Evolutionary conservation across 2,888 invertebrate genomes (phyloP), one percentile per base, ranked within the genome.

Genomic region (Pterostichus madidus): DNA sequence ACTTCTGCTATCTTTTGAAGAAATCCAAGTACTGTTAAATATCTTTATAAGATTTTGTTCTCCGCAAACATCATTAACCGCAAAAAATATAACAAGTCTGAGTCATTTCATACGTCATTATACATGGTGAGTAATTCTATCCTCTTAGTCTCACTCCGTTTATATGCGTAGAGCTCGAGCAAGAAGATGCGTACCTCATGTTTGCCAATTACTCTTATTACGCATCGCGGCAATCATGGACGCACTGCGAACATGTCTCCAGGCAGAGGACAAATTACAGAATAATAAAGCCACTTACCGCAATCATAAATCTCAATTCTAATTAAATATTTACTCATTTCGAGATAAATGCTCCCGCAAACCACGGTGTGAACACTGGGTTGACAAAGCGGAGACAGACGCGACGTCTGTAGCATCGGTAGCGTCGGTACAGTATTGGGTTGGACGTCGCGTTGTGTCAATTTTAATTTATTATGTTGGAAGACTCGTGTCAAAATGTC

Each of bases 281-380:
- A 68, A 68, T 68, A 80, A 80, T 68, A 80, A 80, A 35, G 53
- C 80, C 68, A 80, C 64, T 64, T 68, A 80, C 39, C 80, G 44
- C 52, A 52, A 68, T 68, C 24, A 64, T 64, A 80, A 80, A 68
- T 64, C 64, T 80, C 15, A 11, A 64, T 53, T 76, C 61, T 68
- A 64, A 80, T 80, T 80, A 80, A 80, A 64, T 68, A 52, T 80
- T 68, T 68, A 49, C 68, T 31, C 52, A 35, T 80, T 68, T 64
- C 13, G 49, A 71, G 24, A 71, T 71, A 71, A 71, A 71, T 39
- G 71, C 31, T 39, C 44, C 71, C 44, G 44, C 71, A 71, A 71
- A 71, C 71, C 44, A 39, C 71, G 68, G n/a, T 13, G 53, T 15
- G 53, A 13, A 59, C 24, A 39, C 59, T 7, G 59, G 8, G 8